Evolutionary conservation across 2,113 vertebrate species (phyloP).

Genomic region (Cyphomyrus discorhynchus): DNA sequence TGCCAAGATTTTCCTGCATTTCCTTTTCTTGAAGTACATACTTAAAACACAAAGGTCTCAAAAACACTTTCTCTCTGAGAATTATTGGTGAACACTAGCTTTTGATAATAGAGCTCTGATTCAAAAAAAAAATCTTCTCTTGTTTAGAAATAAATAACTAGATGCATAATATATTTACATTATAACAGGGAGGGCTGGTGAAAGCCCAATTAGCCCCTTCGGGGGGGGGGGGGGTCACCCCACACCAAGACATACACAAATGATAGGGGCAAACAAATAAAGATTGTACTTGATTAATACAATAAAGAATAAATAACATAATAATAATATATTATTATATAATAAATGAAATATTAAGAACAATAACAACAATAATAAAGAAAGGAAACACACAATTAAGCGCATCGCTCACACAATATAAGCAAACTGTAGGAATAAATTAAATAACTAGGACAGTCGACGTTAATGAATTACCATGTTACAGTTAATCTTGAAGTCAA

Average conservation of each 20-base stretch:
- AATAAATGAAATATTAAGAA: not conserved
- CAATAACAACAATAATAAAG: not conserved
- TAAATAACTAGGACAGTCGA: not conserved
- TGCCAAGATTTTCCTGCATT: constrained; percentile 2
- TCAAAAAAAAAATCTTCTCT: not conserved
- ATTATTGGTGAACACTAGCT: not conserved
- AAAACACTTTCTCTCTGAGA: not conserved
- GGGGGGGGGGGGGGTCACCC: too few relatives aligned
- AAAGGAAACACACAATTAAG: not conserved
- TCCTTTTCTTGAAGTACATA: not conserved
- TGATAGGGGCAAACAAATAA: too few relatives aligned
- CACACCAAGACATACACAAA: not conserved
- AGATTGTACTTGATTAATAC: too few relatives aligned
- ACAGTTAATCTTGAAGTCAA: not conserved
- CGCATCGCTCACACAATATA: not conserved
- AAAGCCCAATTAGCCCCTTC: too few relatives aligned
- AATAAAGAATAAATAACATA: too few relatives aligned
- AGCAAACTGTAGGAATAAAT: not conserved
- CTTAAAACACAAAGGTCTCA: not conserved
- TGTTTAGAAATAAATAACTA: not conserved
- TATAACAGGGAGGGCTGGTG: not conserved
- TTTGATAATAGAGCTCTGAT: not conserved
- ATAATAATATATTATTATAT: not conserved
- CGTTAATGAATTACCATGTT: not conserved
- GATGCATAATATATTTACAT: not conserved